phyloP scores from a whole-genome alignment of 2,888 invertebrate species.

The Hypsopygia costalis region DNA sequence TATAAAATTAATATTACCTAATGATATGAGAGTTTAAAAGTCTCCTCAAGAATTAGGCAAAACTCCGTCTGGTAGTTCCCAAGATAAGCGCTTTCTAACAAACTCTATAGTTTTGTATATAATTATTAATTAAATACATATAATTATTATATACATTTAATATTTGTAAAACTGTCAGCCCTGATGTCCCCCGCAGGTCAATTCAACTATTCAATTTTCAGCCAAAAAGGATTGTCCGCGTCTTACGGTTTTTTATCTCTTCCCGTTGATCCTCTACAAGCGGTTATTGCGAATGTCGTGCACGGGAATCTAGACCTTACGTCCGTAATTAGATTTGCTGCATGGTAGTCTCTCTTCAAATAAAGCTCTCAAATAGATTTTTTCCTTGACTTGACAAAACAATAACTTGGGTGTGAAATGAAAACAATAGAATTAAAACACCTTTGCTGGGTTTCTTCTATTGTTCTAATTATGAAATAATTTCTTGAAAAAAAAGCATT shows the following conservation, averaged over 20 bases:
- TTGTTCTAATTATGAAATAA: no score
- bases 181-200: slow-evolving; percentile 49
- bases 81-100: no score
- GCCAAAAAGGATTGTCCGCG: slow-evolving; percentile 68
- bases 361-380: slow-evolving; percentile 3
- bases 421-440: no score
- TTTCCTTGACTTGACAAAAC: slow-evolving; percentile 1
- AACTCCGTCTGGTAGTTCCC: no score
- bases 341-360: slow-evolving; percentile 12
- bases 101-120: no score
- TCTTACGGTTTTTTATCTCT: slow-evolving; percentile 67
- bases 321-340: slow-evolving; percentile 26
- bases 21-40: no score
- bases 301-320: slow-evolving; percentile 20
- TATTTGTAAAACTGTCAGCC: slow-evolving; percentile 27
- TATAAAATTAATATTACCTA: no score
- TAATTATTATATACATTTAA: no score
- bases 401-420: not conserved
- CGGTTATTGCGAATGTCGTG: slow-evolving; percentile 46
- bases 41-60: no score
- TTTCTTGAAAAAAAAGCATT: no score
- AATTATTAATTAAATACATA: no score
- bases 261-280: slow-evolving; percentile 56
- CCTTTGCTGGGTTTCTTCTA: no score
- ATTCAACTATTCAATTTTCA: slow-evolving; percentile 79